These are phyloP conservation scores for Scomber scombrus DNA, from an alignment of 2,113 vertebrate genomes.

Conservation along the genomic window DNA sequence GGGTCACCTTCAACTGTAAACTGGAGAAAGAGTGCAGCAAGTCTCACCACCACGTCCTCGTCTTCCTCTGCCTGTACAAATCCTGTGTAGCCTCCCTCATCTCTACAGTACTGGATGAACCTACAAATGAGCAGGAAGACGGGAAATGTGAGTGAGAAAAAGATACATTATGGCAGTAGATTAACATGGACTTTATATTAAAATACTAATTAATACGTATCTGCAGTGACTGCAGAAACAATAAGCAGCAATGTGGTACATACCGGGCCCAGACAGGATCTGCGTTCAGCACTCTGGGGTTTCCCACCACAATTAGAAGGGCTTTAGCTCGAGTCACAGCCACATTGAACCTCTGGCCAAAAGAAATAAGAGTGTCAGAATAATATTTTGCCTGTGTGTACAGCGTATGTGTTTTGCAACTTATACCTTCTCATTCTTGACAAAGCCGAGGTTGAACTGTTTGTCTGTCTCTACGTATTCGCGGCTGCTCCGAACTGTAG, in stretches of 20 bases:
- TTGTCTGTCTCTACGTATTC: conserved; percentile 82
- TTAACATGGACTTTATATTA: background rate
- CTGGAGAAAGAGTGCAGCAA: conserved; percentile 62
- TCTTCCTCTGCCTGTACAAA: conserved; percentile 61
- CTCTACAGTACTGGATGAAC: conserved; percentile 89
- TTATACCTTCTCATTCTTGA: conserved; percentile 92
- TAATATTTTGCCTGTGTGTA: background rate
- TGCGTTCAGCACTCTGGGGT: conserved; percentile 86
- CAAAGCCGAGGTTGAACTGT: conserved; percentile 92
- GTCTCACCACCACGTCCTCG: background rate
- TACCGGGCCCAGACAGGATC: conserved; percentile 89
- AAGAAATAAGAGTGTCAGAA: background rate
- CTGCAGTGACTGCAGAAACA: background rate
- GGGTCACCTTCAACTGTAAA: conserved; percentile 70
- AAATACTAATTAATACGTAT: background rate
- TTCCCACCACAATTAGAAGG: conserved; percentile 93
- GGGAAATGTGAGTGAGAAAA: background rate
- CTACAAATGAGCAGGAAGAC: conserved; percentile 65
- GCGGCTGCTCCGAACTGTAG: conserved; percentile 90
- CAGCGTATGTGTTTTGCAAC: fast-evolving
- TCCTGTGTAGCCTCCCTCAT: conserved; percentile 81
- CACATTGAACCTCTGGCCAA: conserved; percentile 92
- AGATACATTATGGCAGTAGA: background rate
- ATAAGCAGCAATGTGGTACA: conserved; percentile 36
- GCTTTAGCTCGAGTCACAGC: conserved; percentile 94